phyloP scores from a whole-genome alignment of 2,113 vertebrate genomes.

The Anser cygnoides region DNA sequence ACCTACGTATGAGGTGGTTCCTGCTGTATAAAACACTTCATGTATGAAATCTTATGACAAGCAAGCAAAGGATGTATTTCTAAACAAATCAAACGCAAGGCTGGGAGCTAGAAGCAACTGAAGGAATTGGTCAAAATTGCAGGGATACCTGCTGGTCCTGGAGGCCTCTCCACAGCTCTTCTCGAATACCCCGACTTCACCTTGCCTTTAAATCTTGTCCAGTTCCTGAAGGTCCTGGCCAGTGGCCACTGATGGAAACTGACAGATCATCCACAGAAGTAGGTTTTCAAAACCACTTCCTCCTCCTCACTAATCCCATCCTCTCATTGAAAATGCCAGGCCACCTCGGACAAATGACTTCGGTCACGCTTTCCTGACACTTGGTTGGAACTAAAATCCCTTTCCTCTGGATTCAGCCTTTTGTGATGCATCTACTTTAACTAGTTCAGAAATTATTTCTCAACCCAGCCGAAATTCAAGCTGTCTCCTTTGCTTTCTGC shows the following conservation, averaged over 20 bases:
- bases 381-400: background rate
- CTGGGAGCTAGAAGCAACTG: background rate
- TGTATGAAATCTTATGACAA: background rate
- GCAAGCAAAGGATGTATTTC: background rate
- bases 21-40: background rate
- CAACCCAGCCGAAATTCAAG: background rate
- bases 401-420: background rate
- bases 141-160: background rate
- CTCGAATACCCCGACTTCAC: background rate
- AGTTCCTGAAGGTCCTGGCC: background rate
- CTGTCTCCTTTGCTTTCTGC: background rate
- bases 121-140: background rate
- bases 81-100: background rate
- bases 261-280: background rate
- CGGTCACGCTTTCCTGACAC: background rate
- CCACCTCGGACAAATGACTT: background rate
- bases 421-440: background rate
- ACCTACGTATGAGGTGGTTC: background rate
- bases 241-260: background rate
- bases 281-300: background rate
- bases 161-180: background rate
- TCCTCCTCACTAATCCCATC: background rate
- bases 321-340: background rate
- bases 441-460: constrained; percentile 16
- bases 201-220: background rate